phyloP scores from a whole-genome alignment of 1,140 invertebrate genomes.

The Bombus pascuorum region DNA sequence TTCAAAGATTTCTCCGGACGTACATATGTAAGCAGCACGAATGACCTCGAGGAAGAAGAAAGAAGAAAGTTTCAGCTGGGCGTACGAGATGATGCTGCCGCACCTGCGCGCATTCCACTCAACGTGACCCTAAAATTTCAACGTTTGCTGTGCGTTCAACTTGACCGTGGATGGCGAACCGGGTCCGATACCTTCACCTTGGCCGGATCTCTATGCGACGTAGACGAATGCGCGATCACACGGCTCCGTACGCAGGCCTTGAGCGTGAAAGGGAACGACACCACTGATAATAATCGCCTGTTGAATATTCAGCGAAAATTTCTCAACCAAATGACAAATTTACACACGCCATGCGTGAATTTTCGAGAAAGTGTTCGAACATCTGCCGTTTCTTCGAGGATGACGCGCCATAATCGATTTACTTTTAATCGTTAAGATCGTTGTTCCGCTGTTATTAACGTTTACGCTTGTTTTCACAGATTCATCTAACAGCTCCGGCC shows the following conservation, averaged over 20 bases:
- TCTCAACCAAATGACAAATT: constrained; percentile 1
- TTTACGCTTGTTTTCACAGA: neutral
- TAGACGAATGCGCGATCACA: neutral
- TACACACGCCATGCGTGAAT: neutral
- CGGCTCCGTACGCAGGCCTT: neutral
- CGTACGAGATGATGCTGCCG: constrained; percentile 72
- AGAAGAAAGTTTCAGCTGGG: constrained; percentile 77
- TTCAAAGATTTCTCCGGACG: constrained; percentile 59
- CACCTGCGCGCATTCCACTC: constrained; percentile 80
- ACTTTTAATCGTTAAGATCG: neutral
- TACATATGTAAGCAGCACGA: constrained; percentile 46
- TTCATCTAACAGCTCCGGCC: neutral
- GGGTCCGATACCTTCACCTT: constrained; percentile 48
- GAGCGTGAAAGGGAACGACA: constrained; percentile 45
- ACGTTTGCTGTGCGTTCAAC: constrained; percentile 69
- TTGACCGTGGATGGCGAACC: constrained; percentile 70
- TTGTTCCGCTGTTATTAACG: neutral
- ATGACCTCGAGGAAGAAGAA: constrained; percentile 72
- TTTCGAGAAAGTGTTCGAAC: constrained; percentile 6
- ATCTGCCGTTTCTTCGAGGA: neutral
- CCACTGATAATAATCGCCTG: neutral
- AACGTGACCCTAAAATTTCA: constrained; percentile 78
- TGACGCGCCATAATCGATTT: neutral
- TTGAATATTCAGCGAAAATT: constrained; percentile 38
- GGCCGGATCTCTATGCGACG: neutral